Percentiles rank a stretch among this genome's conserved stretches.
Evolutionary conservation across 1,140 invertebrate genomes (phyloP).

Genomic region (Scaptomyza graminum): DNA sequence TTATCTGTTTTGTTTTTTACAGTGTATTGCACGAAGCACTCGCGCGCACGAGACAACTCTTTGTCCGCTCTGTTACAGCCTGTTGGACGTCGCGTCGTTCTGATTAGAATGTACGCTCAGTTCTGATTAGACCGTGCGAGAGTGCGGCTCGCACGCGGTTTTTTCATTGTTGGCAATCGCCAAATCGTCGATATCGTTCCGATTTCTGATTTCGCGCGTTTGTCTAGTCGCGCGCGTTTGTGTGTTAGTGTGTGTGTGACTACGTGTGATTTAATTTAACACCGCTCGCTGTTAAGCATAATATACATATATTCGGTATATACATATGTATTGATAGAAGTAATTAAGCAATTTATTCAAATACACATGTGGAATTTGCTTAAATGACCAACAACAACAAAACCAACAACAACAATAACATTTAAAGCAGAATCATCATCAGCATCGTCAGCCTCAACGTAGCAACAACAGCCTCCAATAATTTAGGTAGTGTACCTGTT

Average conservation of each 20-base stretch:
- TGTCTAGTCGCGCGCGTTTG: constrained; percentile 27
- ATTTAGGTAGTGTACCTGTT: constrained; percentile 40
- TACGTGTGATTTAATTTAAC: constrained; percentile 53
- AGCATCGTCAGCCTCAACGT: constrained; percentile 12
- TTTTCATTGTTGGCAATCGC: constrained; percentile 42
- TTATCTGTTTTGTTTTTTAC: not conserved
- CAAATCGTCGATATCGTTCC: constrained; percentile 17
- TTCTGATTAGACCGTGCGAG: constrained; percentile 71
- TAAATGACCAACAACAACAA: constrained; percentile 13
- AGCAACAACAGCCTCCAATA: constrained; percentile 20
- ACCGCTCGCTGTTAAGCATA: constrained; percentile 52
- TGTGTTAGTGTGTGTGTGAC: constrained; percentile 7
- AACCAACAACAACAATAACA: constrained; percentile 6
- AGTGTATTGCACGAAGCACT: constrained; percentile 10
- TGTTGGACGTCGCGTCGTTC: constrained; percentile 56
- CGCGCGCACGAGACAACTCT: constrained; percentile 24
- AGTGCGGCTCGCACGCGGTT: constrained; percentile 46
- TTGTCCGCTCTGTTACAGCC: constrained; percentile 40
- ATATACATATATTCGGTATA: constrained; percentile 37
- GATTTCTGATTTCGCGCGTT: constrained; percentile 59
- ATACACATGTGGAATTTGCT: constrained; percentile 42
- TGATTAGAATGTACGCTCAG: constrained; percentile 56
- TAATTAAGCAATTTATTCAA: constrained; percentile 46
- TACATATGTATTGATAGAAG: constrained; percentile 57
- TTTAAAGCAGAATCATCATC: not conserved